phyloP scores from a whole-genome alignment of 2,797 vertebrate genomes.

The Denticeps clupeoides region DNA sequence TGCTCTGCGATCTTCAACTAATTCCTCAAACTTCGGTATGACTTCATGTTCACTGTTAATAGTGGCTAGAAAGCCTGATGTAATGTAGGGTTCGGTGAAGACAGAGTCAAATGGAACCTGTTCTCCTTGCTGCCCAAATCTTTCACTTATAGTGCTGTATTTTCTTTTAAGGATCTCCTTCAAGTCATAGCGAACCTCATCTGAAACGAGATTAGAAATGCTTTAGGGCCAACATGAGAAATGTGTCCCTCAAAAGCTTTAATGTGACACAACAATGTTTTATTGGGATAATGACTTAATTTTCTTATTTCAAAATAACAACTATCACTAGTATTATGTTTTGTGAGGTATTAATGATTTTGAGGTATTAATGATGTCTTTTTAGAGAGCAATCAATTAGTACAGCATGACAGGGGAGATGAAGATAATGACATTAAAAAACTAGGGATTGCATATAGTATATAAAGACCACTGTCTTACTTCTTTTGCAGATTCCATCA shows the following conservation, averaged over 20 bases:
- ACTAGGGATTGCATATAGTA: no score
- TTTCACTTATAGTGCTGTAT: conserved; percentile 38
- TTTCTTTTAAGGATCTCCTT: conserved; percentile 37
- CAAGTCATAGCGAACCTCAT: conserved; percentile 51
- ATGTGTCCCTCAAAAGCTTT: no score
- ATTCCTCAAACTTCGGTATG: conserved; percentile 34
- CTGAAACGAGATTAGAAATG: conserved; percentile 31
- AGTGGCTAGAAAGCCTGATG: conserved; percentile 33
- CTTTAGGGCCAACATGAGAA: not conserved
- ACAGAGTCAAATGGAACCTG: conserved; percentile 34
- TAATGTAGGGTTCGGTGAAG: conserved; percentile 40
- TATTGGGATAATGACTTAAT: no score
- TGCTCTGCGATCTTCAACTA: conserved; percentile 25
- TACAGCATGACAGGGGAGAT: no score
- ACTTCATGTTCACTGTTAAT: conserved; percentile 59
- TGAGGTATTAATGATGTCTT: no score
- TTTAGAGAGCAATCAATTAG: no score
- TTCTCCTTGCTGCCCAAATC: conserved; percentile 21
- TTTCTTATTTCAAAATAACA: no score
- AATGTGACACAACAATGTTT: no score
- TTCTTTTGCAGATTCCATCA: conserved; percentile 35
- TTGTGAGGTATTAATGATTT: no score
- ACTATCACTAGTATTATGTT: no score
- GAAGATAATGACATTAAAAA: no score
- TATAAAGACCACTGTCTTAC: conserved; percentile 49